phyloP scores from a whole-genome alignment of 2,888 invertebrate species.

The Quadroppia sp. region DNA sequence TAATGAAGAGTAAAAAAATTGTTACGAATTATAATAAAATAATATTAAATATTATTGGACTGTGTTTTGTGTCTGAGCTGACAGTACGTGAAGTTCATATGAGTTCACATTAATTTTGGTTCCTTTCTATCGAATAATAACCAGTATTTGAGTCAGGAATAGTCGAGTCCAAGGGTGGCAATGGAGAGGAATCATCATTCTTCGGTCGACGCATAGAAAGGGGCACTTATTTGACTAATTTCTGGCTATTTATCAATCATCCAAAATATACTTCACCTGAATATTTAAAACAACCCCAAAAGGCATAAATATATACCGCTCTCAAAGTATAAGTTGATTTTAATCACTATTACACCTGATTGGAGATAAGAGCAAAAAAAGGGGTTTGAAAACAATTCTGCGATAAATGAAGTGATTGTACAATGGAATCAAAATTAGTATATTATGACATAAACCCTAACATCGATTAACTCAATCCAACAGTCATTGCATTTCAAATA shows the following conservation, averaged over 20 bases:
- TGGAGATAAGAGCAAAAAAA: neutral
- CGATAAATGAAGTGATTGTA: neutral
- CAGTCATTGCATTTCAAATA: neutral
- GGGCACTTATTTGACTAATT: no score
- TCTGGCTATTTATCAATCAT: no score
- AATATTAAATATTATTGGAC: neutral
- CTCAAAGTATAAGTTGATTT: no score
- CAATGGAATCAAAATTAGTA: constrained; percentile 23
- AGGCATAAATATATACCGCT: no score
- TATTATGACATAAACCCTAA: constrained; percentile 2
- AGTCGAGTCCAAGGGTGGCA: neutral
- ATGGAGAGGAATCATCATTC: no score
- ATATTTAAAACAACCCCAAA: no score
- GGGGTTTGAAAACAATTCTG: neutral
- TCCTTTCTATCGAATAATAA: neutral
- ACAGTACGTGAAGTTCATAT: neutral
- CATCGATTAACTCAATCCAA: neutral
- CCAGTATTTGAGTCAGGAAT: neutral
- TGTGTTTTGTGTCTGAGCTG: neutral
- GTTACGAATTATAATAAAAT: neutral
- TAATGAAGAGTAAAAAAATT: neutral
- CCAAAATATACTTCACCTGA: no score
- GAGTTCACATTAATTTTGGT: neutral
- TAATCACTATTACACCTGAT: no score
- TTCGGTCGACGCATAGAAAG: no score